Base-by-base conservation (phyloP, 2,888 invertebrate genomes). In the Lasiommata megera region DNA sequence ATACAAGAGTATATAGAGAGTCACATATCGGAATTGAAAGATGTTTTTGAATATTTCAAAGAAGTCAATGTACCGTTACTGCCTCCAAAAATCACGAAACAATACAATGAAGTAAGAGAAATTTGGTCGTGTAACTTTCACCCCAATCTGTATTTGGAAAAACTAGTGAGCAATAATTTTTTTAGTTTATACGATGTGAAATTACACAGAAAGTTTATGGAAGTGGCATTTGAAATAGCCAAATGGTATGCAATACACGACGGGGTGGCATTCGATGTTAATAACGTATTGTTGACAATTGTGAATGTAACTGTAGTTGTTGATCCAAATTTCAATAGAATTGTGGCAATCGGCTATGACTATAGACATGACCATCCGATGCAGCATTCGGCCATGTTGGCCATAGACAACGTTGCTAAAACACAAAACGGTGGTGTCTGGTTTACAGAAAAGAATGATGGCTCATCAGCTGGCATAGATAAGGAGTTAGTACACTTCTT, bases 101-200 rank as follows among this genome's bases (percentile, higher is more conserved):
- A 97, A 71, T 94, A 94, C 70, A 84, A 91, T 0, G 81, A 86
- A 64, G 92, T 93, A 5, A 90, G 91, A 11, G 83, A 88, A 53
- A 77, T 92, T 41, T 98, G 98, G 98, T 95, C 97, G 0, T 93
- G 95, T 54, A 96, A 96, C 74, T 97, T 97, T 74, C 97, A 97
- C 82, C 94, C 95, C 0, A 94, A 96, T 72, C 93, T 93, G 60
- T 93, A 93, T 61, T 72, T 94, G n/a, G 97, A 97, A 74, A 92
- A 91, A 46, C 73, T 96, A 9, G 78, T 93, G 1, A 90, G 92
- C 9, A 94, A 93, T 12, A 84, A 83, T 0, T 88, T 94, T 59
- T 97, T 97, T 69, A 77, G 75, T 0, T 58, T 66, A 0, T 66
- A 76, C 0, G 93, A 96, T 63, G 68, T 93, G 0, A 60, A 75